These are phyloP conservation scores for Deilephila elpenor DNA, from an alignment of 2,888 invertebrate species.

Conservation along the genomic window DNA sequence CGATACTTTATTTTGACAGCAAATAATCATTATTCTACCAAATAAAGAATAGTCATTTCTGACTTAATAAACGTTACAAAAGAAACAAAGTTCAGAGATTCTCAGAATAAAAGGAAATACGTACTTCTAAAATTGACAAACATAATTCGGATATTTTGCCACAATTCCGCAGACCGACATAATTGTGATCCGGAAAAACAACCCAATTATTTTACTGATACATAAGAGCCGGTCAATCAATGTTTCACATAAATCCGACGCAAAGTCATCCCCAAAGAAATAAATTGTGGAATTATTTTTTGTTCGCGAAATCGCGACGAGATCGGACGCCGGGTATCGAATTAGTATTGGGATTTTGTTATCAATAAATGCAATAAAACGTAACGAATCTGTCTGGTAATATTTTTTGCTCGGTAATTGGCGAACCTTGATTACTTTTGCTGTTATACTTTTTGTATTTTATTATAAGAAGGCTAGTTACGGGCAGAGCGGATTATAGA, in stretches of 20 bases:
- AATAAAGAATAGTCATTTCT: no score
- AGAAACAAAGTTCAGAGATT: no score
- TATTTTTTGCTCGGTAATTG: conserved; percentile 19
- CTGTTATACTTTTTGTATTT: no score
- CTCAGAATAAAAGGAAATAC: no score
- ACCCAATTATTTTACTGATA: conserved; percentile 13
- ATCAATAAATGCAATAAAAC: conserved; percentile 23
- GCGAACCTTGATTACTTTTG: not conserved
- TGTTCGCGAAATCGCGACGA: not conserved
- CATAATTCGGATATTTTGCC: no score
- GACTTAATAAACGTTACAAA: no score
- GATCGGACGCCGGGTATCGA: conserved; percentile 18
- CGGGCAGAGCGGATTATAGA: no score
- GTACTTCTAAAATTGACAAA: no score
- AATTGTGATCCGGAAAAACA: not conserved
- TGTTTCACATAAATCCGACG: not conserved
- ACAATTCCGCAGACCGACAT: not conserved
- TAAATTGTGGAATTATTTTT: conserved; percentile 19
- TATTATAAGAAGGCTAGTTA: no score
- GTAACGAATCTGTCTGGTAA: conserved; percentile 9
- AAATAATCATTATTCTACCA: no score
- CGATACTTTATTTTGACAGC: no score
- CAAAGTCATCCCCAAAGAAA: conserved; percentile 13
- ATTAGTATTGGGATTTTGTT: conserved; percentile 22
- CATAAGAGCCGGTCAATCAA: not conserved